These are phyloP conservation scores for Phodopus roborovskii DNA, from an alignment of 2,113 vertebrate species.

Conservation along the genomic window DNA sequence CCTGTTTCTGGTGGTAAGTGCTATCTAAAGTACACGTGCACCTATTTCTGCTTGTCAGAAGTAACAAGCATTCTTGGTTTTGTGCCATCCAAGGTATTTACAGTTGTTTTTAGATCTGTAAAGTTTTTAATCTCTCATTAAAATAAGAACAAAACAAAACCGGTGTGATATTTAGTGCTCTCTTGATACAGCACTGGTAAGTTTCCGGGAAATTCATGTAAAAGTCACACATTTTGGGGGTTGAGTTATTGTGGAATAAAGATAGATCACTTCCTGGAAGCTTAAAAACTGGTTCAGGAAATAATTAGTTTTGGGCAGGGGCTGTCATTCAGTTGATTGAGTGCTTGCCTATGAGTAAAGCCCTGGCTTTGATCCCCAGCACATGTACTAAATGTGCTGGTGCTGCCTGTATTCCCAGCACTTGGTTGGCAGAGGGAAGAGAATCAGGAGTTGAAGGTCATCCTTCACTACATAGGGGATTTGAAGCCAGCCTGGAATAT, in stretches of 20 bases:
- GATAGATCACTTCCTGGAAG: background rate
- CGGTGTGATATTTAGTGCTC: background rate
- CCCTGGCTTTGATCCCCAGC: background rate
- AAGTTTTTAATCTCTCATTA: constrained; percentile 8
- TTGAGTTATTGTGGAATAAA: background rate
- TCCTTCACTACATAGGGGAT: background rate
- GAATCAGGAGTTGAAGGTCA: background rate
- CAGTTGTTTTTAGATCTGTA: constrained; percentile 13
- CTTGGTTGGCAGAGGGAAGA: background rate
- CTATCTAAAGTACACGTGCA: background rate
- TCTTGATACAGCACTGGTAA: background rate
- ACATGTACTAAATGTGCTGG: background rate
- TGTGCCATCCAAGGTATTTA: background rate
- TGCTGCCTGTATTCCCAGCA: background rate
- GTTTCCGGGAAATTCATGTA: background rate
- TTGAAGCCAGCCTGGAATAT: background rate
- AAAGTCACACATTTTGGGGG: constrained; percentile 13
- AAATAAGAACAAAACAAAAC: constrained; percentile 44
- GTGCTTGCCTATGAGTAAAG: background rate
- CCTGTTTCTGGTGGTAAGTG: constrained; percentile 97
- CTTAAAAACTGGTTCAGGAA: constrained; percentile 31
- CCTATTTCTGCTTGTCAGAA: constrained; percentile 24
- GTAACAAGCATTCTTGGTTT: constrained; percentile 9
- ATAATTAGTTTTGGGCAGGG: constrained; percentile 16
- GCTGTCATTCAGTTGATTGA: background rate